These are phyloP conservation scores for Cryptocephalus primarius DNA, from an alignment of 2,888 invertebrate genomes.

Conservation along the genomic window DNA sequence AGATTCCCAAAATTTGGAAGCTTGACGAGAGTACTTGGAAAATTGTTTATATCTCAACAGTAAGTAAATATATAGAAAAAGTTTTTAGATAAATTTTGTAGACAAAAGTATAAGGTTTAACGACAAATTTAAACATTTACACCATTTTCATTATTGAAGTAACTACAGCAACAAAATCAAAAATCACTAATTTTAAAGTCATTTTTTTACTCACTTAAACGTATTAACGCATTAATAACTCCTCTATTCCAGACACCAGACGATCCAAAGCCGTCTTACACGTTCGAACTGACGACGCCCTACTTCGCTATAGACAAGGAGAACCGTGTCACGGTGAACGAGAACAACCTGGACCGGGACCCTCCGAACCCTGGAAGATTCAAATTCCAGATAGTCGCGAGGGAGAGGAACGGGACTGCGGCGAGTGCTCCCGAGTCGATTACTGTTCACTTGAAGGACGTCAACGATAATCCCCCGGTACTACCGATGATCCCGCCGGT, in stretches of 20 bases:
- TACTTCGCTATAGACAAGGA: constrained; percentile 69
- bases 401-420: constrained; percentile 66
- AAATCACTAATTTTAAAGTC: no score
- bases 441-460: constrained; percentile 65
- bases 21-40: no score
- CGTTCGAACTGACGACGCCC: constrained; percentile 73
- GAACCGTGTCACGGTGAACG: constrained; percentile 66
- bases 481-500: constrained; percentile 72
- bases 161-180: no score
- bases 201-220: no score
- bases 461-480: constrained; percentile 79
- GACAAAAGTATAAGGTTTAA: no score
- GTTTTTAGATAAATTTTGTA: no score
- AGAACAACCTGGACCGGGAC: constrained; percentile 76
- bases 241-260: constrained; percentile 53
- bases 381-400: constrained; percentile 79
- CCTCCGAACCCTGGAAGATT: constrained; percentile 75
- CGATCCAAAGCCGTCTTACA: constrained; percentile 69
- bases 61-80: no score
- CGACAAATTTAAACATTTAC: no score
- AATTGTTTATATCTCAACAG: no score
- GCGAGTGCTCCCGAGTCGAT: constrained; percentile 76
- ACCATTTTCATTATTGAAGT: no score
- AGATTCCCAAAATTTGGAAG: no score
- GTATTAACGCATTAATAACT: no score